Conservation (phyloP, 1,140 invertebrate species). For the Brachystomella parvula region DNA sequence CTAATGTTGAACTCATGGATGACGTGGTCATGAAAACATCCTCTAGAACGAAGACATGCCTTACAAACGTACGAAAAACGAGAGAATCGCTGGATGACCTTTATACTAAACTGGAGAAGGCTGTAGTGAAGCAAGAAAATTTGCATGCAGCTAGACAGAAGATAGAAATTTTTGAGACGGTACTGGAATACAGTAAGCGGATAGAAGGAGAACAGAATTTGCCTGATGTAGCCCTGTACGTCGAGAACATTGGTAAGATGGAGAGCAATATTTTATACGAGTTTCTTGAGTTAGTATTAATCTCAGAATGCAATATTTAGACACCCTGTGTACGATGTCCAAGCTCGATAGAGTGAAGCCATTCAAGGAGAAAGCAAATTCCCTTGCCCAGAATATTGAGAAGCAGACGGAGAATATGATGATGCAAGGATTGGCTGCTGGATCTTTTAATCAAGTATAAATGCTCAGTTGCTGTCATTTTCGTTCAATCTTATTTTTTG, state of each 20-base stretch:
- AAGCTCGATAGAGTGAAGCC: slow-evolving; percentile 20
- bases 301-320: slow-evolving; percentile 1
- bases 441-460: slow-evolving; percentile 21
- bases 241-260: slow-evolving; percentile 30
- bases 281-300: background rate
- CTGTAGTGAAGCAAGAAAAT: slow-evolving; percentile 25
- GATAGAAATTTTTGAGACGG: slow-evolving; percentile 16
- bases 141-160: slow-evolving; percentile 21
- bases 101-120: slow-evolving; percentile 15
- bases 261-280: no score
- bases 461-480: slow-evolving; percentile 1
- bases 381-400: slow-evolving; percentile 34
- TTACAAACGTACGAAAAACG: slow-evolving; percentile 19
- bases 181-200: slow-evolving; percentile 19
- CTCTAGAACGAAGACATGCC: slow-evolving; percentile 22
- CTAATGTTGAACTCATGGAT: slow-evolving; percentile 37
- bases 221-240: slow-evolving; percentile 27
- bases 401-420: slow-evolving; percentile 38
- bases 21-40: slow-evolving; percentile 27
- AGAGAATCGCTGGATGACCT: slow-evolving; percentile 22
- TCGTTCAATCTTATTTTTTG: background rate
- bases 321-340: slow-evolving; percentile 19
- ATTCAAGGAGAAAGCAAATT: slow-evolving; percentile 29
- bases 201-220: slow-evolving; percentile 24
- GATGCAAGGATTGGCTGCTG: slow-evolving; percentile 24